Percentiles rank a stretch among this genome's conserved stretches.
These are phyloP conservation scores for Dolichopus griseipennis DNA, from an alignment of 2,888 invertebrate species.

Conservation along the genomic window DNA sequence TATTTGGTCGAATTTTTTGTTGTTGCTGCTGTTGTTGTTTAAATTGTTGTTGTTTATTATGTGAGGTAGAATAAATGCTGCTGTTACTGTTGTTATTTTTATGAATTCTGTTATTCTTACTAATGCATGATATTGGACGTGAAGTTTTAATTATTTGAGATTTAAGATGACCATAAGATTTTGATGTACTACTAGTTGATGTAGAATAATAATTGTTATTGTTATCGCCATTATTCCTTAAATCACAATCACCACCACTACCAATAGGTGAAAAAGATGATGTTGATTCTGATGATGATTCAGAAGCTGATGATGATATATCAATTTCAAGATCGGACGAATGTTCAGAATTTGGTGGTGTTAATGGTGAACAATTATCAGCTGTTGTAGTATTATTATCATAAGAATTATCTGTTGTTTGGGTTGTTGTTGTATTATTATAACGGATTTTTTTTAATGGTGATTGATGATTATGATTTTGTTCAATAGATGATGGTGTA, in stretches of 20 bases:
- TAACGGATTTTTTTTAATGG: constrained; percentile 21
- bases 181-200: constrained; percentile 29
- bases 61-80: neutral
- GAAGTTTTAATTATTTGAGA: neutral
- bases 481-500: constrained; percentile 19
- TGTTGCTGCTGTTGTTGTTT: neutral
- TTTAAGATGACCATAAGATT: too few species aligned
- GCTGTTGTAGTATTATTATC: constrained; percentile 36
- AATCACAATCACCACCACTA: too few species aligned
- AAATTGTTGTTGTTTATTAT: neutral
- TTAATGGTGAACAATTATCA: constrained; percentile 49
- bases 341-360: constrained; percentile 63
- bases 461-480: constrained; percentile 16
- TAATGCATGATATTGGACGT: constrained; percentile 10
- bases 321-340: constrained; percentile 62
- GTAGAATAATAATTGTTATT: constrained; percentile 29
- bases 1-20: neutral
- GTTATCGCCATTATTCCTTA: constrained; percentile 12
- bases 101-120: neutral
- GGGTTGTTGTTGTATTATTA: constrained; percentile 11
- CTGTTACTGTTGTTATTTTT: neutral
- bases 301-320: constrained; percentile 34
- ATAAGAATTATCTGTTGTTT: constrained; percentile 32
- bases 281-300: constrained; percentile 30
- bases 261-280: constrained; percentile 21